Base-by-base conservation (phyloP, 2,888 invertebrate species). In the Cryptops parisi region DNA sequence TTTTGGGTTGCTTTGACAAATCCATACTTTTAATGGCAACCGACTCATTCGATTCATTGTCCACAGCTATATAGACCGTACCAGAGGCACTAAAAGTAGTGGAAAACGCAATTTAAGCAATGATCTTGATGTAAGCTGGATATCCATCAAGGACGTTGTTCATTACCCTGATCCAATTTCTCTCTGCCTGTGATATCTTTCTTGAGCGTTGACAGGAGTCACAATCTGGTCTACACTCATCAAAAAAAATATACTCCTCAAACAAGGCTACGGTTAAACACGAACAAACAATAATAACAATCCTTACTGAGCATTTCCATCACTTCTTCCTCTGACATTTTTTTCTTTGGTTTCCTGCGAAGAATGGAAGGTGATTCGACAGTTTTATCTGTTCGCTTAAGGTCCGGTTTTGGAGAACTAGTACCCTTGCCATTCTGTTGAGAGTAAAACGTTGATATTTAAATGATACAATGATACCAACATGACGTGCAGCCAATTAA, bases 11-110 rank as follows among this genome's bases (percentile, higher is more conserved):
- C 68, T 89, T 89, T 38, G 83, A 79, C 67, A 97, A 77, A 68
- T 96, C 90, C 69, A 97, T 97, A 63, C 90, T 88, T 71, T 97
- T 97, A 60, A 97, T 85, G 26, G 97, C 97, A 5, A 97, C 94
- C 66, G 80, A 78, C 25, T 81, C 76, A 52, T 77, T 75, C 48
- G 78, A 79, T 59, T 76, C 76, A 57, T 77, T 76, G 67, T 89
- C 86, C n/a, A 78, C 79, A 0, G 93, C 91, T 60, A 85, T 85
- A 67, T 86, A 89, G 23, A 94, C 94, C 58, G 83, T 84, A 49
- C 93, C 94, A 27, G 90, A 90, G 44, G 91, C 93, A 15, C 75
- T 75, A 62, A 25, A 64, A 64, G 49, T 50, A 38, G 41, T 21
- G 47, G 50, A 46, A 40, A n/a, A 52, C 38, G 40, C 39, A 41